These are phyloP conservation scores for Helicoverpa armigera DNA, from an alignment of 1,140 invertebrate genomes.

Conservation along the genomic window DNA sequence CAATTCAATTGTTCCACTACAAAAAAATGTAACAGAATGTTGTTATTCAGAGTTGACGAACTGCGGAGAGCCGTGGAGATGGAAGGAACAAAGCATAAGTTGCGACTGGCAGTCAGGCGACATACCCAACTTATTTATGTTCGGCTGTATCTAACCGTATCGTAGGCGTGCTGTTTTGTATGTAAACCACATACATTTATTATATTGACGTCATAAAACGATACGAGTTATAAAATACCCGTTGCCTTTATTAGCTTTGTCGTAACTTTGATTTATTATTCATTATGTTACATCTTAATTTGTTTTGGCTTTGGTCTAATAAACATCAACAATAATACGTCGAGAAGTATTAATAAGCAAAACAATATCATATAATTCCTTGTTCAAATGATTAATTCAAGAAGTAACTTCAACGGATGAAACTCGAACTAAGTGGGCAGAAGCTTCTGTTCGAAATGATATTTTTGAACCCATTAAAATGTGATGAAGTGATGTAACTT, in stretches of 20 bases:
- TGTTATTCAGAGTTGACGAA: conserved; percentile 39
- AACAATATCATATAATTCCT: not conserved
- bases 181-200: conserved; percentile 55
- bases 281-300: conserved; percentile 20
- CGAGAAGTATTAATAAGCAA: not conserved
- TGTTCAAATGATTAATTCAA: not conserved
- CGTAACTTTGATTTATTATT: conserved; percentile 36
- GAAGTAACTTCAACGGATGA: not conserved
- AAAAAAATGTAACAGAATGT: conserved; percentile 47
- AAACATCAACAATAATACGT: conserved; percentile 1
- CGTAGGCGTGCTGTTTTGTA: conserved; percentile 68
- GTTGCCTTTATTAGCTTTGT: conserved; percentile 23
- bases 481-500: conserved; percentile 30
- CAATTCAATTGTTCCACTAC: conserved; percentile 54
- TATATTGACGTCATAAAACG: conserved; percentile 40
- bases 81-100: conserved; percentile 45
- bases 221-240: conserved; percentile 31
- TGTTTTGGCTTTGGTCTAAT: conserved; percentile 10
- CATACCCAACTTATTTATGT: conserved; percentile 64
- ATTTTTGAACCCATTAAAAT: conserved; percentile 39
- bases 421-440: not conserved
- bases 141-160: conserved; percentile 61
- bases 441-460: conserved; percentile 6
- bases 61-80: conserved; percentile 43
- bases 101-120: conserved; percentile 55